phyloP scores from a whole-genome alignment of 2,888 invertebrate species.

The Hanleya hanleyi region DNA sequence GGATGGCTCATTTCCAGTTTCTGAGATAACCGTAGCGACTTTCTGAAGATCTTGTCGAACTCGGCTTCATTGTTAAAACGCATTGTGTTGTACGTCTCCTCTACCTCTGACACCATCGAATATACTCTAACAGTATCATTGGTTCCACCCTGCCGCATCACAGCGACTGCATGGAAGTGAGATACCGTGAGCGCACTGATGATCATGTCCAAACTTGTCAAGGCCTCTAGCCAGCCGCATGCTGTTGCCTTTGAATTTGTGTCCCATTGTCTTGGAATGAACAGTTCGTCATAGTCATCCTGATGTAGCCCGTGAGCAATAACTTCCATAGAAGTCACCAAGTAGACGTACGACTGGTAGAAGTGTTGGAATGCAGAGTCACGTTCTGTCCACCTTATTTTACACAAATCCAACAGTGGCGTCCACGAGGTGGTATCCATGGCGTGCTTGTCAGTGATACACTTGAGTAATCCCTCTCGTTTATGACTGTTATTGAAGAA shows the following conservation, averaged over 20 bases:
- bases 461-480: conserved; percentile 4
- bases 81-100: too few relatives aligned
- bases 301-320: conserved; percentile 13
- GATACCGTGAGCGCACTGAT: conserved; percentile 14
- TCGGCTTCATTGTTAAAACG: too few relatives aligned
- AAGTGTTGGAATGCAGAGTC: conserved; percentile 20
- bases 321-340: conserved; percentile 24
- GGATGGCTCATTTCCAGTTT: too few relatives aligned
- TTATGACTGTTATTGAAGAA: conserved; percentile 23
- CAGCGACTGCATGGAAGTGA: conserved; percentile 6
- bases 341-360: conserved; percentile 13
- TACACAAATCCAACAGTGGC: conserved; percentile 22
- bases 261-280: neutral
- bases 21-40: too few relatives aligned
- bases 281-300: neutral
- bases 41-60: too few relatives aligned
- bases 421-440: conserved; percentile 15
- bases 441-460: neutral
- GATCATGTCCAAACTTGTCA: conserved; percentile 15
- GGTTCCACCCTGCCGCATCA: conserved; percentile 6
- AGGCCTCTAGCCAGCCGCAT: too few relatives aligned
- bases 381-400: conserved; percentile 22
- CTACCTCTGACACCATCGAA: too few relatives aligned
- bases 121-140: too few relatives aligned
- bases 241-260: neutral